phyloP scores from a whole-genome alignment of 2,888 invertebrate species.

The Stenichneumon culpator region DNA sequence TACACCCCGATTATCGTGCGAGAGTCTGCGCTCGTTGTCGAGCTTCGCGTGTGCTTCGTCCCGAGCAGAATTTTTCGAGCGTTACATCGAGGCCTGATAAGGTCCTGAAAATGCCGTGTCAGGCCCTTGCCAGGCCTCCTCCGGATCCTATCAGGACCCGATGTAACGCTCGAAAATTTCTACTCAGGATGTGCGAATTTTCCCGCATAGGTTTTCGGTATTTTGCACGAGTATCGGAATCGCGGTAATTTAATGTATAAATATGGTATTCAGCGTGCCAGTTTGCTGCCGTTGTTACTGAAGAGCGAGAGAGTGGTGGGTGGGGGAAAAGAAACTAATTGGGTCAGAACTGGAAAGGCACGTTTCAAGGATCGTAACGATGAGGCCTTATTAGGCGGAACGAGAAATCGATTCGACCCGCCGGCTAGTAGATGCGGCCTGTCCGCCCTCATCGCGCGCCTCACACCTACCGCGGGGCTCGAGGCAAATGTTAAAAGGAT shows the following conservation, averaged over 20 bases:
- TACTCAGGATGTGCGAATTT: background rate
- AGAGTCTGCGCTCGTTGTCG: background rate
- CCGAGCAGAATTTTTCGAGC: too few species aligned
- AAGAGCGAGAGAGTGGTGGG: background rate
- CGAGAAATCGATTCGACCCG: conserved; percentile 50
- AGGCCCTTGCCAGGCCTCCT: too few species aligned
- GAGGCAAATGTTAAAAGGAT: conserved; percentile 74
- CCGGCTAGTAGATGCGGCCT: background rate
- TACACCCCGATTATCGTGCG: conserved; percentile 8
- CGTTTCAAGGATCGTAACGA: conserved; percentile 28
- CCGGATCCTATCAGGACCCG: too few species aligned
- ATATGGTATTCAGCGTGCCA: background rate
- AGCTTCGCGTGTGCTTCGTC: too few species aligned
- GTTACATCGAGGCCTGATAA: too few species aligned
- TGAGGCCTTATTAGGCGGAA: conserved; percentile 38
- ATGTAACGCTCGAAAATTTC: too few species aligned
- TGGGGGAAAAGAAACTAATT: conserved; percentile 26
- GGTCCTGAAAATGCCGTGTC: too few species aligned
- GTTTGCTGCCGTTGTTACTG: background rate
- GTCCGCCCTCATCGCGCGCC: conserved; percentile 19
- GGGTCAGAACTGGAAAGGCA: conserved; percentile 31
- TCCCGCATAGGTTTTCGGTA: background rate
- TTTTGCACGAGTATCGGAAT: background rate
- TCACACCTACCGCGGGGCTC: conserved; percentile 36
- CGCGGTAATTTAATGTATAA: background rate